Base-by-base conservation (phyloP, 2,888 invertebrate species). In the Callinectes sapidus region DNA sequence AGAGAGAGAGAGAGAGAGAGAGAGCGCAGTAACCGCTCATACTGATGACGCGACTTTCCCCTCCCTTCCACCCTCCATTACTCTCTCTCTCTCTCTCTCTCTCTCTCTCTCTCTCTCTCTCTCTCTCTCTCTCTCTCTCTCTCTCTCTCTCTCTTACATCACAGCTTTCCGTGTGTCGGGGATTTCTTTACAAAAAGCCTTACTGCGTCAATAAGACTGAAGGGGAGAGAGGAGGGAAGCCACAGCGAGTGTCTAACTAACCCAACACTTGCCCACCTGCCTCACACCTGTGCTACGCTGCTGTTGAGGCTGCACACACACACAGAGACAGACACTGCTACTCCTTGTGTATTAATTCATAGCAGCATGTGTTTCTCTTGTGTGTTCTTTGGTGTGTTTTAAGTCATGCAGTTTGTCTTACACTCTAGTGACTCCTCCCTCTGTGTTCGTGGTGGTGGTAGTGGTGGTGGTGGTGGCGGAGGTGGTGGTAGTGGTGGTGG, bases 51-150 rank as follows among this genome's bases (percentile, higher is more conserved):
- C 32, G 35, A 35, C 90, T 77, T 42, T 39, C 14, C 54, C n/a
- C 32, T 16, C 28, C 18, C 90, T 90, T 48, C 3, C 42, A 23
- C 35, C 14, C 77, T 42, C 90, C 77, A 42, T n/a, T n/a, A 42
- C 90, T 42, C 90, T 90, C 71, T 89, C 89, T 35, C 42, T 66
- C 89, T 89, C 71, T 32, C 42, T 42, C 66, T 89, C 89, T 66
- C 42, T 32, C 71, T 89, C 71, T 66, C 71, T 32, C 71, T 89
- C 61, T 66, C 42, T 66, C 71, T 89, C 42, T 86, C 86, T 86
- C 86, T 86, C 86, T 86, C 86, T 86, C 86, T 86, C 86, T 35
- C 86, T 86, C 86, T 86, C 86, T 86, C 87, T 87, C 87, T 87
- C 87, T 87, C 87, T 48, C 87, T 48, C 87, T 48, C 42, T 87